A percentile compares a stretch with the other conserved stretches of the same genome.
phyloP scores from a whole-genome alignment of 2,797 vertebrate species.

The Macrochelys suwanniensis region DNA sequence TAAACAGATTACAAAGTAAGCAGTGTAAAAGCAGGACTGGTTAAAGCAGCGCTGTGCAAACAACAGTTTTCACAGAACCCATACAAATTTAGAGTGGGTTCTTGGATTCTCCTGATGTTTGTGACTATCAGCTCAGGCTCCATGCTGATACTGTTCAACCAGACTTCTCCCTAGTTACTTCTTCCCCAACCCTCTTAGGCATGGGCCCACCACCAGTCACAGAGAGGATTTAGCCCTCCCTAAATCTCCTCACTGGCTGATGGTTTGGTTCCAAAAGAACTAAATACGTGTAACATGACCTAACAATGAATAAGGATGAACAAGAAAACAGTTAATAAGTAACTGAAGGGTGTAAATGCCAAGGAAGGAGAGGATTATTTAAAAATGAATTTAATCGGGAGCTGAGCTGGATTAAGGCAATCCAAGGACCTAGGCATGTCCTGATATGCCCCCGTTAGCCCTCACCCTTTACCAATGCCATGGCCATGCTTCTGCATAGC shows the following conservation, averaged over 20 bases:
- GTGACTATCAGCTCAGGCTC: neutral
- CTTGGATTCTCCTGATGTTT: neutral
- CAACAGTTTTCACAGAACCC: neutral
- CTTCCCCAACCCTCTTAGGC: neutral
- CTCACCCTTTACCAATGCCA: neutral
- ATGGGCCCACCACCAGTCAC: accelerated
- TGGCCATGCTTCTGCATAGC: neutral
- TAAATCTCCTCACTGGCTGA: neutral
- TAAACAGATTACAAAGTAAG: neutral
- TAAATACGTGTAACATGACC: neutral
- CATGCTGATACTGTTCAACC: neutral
- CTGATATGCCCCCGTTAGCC: neutral
- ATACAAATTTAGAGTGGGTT: neutral
- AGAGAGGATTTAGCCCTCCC: neutral
- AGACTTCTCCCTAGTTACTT: accelerated
- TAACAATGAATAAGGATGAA: neutral
- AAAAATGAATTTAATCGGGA: neutral
- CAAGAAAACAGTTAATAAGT: neutral
- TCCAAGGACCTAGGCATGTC: neutral
- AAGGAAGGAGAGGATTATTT: neutral
- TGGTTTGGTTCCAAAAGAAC: neutral
- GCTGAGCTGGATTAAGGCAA: neutral
- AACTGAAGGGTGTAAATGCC: neutral
- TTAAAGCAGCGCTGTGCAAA: slow-evolving; percentile 12
- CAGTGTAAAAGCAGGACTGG: neutral